Evolutionary conservation across 2,888 invertebrate genomes (phyloP), one percentile per base, ranked within the genome.

Genomic region (Cataglyphis livida): DNA sequence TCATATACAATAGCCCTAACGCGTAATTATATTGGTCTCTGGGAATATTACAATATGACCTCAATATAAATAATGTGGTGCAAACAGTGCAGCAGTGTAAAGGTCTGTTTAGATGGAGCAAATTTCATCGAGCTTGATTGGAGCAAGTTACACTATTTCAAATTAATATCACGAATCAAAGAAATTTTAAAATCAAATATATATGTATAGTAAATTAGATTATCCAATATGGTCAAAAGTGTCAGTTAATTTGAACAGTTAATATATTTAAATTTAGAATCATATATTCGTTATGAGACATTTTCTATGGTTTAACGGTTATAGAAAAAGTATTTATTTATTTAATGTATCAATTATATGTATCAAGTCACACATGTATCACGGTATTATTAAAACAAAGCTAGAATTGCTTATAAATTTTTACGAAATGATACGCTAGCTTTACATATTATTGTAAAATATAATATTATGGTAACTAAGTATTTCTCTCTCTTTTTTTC

Each of bases 51-150:
- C 70, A 70, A 79, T 70, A 59, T 79, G 32, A 48, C 32, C 35
- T 44, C 44, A 70, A 70, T 12, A 79, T 70, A 79, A 79, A 79
- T 79, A 70, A 79, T 79, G 44, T n/a, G 25, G 7, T 57, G 15
- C 38, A 68, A 44, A 78, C 12, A 41, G 57, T 18, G 21, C 32
- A 15, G 38, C n/a, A 32, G 59, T 18, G 59, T 18, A 21, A 25
- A 35, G 44, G 44, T 25, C 59, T 70, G 48, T 79, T 79, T 79
- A 61, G 28, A 32, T 21, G 32, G n/a, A 54, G 59, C 44, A 79
- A 79, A 79, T 70, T 78, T 79, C 57, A 28, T 7, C 12, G 1
- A 48, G 32, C 54, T 15, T 41, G 41, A 61, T 70, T 70, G 59
- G 2, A 12, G 21, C 54, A 48, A 59, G 28, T 32, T 79, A 18